These are phyloP conservation scores for Sarcoramphus papa DNA, from an alignment of 2,797 vertebrate species.

Conservation along the genomic window DNA sequence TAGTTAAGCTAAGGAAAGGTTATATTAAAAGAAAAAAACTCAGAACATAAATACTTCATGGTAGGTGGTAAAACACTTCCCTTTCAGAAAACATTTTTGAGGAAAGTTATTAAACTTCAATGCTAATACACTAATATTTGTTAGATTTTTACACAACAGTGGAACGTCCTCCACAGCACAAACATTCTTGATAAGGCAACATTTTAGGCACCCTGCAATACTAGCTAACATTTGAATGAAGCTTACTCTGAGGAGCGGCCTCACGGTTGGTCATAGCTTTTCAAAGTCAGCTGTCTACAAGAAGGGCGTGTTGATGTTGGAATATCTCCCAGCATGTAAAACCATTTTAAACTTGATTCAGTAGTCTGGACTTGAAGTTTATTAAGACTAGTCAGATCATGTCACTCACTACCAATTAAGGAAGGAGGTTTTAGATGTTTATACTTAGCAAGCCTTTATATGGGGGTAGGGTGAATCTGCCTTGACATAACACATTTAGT, in stretches of 20 bases:
- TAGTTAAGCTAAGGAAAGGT: not conserved
- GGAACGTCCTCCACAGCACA: not conserved
- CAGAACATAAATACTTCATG: not conserved
- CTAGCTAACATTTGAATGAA: not conserved
- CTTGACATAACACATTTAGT: not conserved
- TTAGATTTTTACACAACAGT: not conserved
- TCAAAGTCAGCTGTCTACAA: not conserved
- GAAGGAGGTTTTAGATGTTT: slow-evolving; percentile 9
- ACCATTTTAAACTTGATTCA: slow-evolving; percentile 6
- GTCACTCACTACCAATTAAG: slow-evolving; percentile 63
- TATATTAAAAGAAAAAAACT: not conserved
- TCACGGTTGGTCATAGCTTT: not conserved
- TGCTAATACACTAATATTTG: not conserved
- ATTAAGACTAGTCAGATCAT: not conserved
- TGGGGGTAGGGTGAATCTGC: not conserved
- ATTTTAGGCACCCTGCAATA: not conserved
- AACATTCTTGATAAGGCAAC: not conserved
- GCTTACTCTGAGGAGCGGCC: not conserved
- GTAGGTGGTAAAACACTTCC: not conserved
- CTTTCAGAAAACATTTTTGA: not conserved
- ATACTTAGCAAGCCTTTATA: not conserved
- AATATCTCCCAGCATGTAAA: slow-evolving; percentile 24
- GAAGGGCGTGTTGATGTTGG: not conserved
- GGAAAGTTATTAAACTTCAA: not conserved
- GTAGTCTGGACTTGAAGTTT: not conserved